Conservation (phyloP, 2,113 vertebrate species). For the Dasyurus viverrinus region DNA sequence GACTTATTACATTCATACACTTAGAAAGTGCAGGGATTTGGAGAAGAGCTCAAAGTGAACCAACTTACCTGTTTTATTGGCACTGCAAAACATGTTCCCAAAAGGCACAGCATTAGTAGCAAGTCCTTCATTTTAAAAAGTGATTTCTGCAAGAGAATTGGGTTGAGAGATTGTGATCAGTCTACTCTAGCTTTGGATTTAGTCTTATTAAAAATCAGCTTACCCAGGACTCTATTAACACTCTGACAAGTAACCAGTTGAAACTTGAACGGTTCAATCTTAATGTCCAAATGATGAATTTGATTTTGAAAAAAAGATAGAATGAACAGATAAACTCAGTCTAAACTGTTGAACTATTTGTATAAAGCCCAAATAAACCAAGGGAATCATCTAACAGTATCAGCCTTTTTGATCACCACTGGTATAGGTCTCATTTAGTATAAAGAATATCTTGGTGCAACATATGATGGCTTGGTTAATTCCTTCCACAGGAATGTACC, state of each 20-base stretch:
- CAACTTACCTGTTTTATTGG: slow-evolving; percentile 69
- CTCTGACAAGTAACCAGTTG: slow-evolving; percentile 11
- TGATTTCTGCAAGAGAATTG: slow-evolving; percentile 65
- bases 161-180: slow-evolving; percentile 47
- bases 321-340: neutral
- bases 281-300: neutral
- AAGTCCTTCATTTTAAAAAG: slow-evolving; percentile 72
- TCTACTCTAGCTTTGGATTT: slow-evolving; percentile 49
- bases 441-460: slow-evolving; percentile 9
- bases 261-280: slow-evolving; percentile 10
- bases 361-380: neutral
- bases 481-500: neutral
- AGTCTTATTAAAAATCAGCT: slow-evolving; percentile 34
- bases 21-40: neutral
- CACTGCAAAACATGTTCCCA: slow-evolving; percentile 64
- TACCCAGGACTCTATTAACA: neutral
- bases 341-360: neutral
- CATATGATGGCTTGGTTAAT: slow-evolving; percentile 24
- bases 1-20: neutral
- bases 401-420: neutral
- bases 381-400: neutral
- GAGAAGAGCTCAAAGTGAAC: neutral
- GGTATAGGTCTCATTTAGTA: neutral
- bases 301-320: neutral
- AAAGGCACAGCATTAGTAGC: slow-evolving; percentile 67